Evolutionary conservation across 1,140 invertebrate species (phyloP).

Genomic region (Cydia amplana): DNA sequence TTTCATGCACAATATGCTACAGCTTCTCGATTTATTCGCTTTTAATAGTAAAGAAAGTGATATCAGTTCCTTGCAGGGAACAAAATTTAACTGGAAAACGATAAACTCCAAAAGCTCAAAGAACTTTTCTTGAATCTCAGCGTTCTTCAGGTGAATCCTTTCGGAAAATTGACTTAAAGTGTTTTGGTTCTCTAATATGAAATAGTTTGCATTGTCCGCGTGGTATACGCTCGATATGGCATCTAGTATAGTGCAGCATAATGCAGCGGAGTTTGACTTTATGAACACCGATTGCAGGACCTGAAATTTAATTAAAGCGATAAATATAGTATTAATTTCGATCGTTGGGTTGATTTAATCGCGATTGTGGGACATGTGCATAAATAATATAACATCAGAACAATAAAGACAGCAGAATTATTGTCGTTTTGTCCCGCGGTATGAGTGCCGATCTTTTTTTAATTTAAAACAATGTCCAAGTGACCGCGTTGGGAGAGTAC

Average conservation of each 20-base stretch:
- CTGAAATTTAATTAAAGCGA: slow-evolving; percentile 75
- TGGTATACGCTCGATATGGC: slow-evolving; percentile 98
- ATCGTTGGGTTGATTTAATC: too few relatives aligned
- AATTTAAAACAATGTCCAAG: too few relatives aligned
- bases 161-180: slow-evolving; percentile 98
- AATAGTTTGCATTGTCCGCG: slow-evolving; percentile 99
- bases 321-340: too few relatives aligned
- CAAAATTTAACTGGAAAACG: slow-evolving; percentile 98
- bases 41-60: slow-evolving; percentile 96
- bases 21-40: slow-evolving; percentile 87
- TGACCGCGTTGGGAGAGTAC: not conserved
- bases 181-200: slow-evolving; percentile 97
- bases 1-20: slow-evolving; percentile 93
- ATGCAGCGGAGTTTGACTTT: slow-evolving; percentile 90
- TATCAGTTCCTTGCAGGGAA: slow-evolving; percentile 99
- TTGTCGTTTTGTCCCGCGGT: too few relatives aligned
- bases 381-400: too few relatives aligned
- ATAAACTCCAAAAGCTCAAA: slow-evolving; percentile 98
- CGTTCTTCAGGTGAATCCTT: slow-evolving; percentile 93
- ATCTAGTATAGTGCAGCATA: slow-evolving; percentile 95
- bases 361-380: too few relatives aligned
- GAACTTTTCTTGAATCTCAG: slow-evolving; percentile 96
- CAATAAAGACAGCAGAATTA: too few relatives aligned
- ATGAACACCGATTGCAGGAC: slow-evolving; percentile 96
- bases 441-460: too few relatives aligned